Conservation (phyloP, 1,140 invertebrate genomes). For the Arctopsyche grandis region DNA sequence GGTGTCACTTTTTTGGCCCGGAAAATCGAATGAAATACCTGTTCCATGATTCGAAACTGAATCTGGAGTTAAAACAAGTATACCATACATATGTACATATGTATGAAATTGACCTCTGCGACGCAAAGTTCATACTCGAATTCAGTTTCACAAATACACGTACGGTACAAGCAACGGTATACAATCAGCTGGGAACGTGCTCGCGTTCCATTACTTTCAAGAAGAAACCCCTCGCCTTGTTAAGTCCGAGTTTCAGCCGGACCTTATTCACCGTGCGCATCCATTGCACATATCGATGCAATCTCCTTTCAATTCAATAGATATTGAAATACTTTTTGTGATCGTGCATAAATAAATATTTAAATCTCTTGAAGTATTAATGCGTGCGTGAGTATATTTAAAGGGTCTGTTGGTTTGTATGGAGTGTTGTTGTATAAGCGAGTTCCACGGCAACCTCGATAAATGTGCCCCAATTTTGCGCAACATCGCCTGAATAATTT, state of each 20-base stretch:
- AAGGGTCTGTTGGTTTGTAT: not conserved
- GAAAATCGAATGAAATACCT: too few species aligned
- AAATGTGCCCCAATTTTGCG: conserved; percentile 39
- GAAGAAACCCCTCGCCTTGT: not conserved
- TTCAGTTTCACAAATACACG: not conserved
- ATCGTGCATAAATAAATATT: not conserved
- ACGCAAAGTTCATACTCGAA: too few species aligned
- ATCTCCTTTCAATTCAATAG: not conserved
- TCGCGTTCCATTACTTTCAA: not conserved
- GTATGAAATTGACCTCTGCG: too few species aligned
- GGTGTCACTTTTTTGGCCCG: too few species aligned
- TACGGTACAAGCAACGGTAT: not conserved
- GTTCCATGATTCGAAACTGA: too few species aligned
- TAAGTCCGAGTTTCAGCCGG: not conserved
- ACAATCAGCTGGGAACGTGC: not conserved
- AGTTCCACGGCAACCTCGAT: conserved; percentile 11
- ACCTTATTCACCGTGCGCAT: not conserved
- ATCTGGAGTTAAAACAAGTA: too few species aligned
- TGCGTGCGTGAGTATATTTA: not conserved
- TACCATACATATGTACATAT: too few species aligned
- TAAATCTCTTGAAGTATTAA: not conserved
- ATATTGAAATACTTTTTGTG: not conserved
- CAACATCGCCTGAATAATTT: conserved; percentile 30
- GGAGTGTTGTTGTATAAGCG: not conserved
- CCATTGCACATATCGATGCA: not conserved